Evolutionary conservation across 2,888 invertebrate species (phyloP).

Genomic region (Scotopteryx bipunctaria): DNA sequence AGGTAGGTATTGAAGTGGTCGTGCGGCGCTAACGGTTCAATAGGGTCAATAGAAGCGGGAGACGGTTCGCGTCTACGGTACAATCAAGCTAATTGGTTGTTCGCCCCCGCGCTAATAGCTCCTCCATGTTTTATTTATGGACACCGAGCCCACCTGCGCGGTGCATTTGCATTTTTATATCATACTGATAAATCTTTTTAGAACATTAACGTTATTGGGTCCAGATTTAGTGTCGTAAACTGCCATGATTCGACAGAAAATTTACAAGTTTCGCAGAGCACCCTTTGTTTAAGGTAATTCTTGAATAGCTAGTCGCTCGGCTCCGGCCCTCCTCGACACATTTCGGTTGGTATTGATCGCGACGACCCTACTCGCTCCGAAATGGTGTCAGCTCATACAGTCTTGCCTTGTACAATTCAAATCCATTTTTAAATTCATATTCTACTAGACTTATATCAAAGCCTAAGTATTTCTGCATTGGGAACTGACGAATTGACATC

Average conservation of each 20-base stretch:
- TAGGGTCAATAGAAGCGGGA: conserved; percentile 57
- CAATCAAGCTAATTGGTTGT: conserved; percentile 58
- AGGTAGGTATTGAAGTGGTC: conserved; percentile 41
- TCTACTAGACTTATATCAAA: background rate
- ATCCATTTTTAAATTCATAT: background rate
- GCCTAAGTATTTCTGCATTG: background rate
- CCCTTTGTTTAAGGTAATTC: background rate
- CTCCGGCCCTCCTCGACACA: conserved; percentile 1
- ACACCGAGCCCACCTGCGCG: conserved; percentile 42
- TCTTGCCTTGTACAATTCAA: background rate
- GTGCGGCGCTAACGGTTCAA: conserved; percentile 45
- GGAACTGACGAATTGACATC: background rate
- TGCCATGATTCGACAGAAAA: background rate
- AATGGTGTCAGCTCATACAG: conserved; percentile 10
- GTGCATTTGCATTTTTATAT: conserved; percentile 39
- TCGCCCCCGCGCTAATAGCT: conserved; percentile 45
- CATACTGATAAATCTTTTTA: conserved; percentile 11
- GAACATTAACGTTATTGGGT: conserved; percentile 10
- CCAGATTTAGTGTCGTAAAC: background rate
- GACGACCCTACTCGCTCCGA: conserved; percentile 2
- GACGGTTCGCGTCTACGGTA: conserved; percentile 45
- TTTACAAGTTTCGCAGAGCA: background rate
- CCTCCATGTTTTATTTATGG: conserved; percentile 37
- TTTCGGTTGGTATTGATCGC: conserved; percentile 20
- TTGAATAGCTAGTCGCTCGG: background rate